These are phyloP conservation scores for Anthoptus insignis DNA, from an alignment of 2,888 invertebrate species.

Conservation along the genomic window DNA sequence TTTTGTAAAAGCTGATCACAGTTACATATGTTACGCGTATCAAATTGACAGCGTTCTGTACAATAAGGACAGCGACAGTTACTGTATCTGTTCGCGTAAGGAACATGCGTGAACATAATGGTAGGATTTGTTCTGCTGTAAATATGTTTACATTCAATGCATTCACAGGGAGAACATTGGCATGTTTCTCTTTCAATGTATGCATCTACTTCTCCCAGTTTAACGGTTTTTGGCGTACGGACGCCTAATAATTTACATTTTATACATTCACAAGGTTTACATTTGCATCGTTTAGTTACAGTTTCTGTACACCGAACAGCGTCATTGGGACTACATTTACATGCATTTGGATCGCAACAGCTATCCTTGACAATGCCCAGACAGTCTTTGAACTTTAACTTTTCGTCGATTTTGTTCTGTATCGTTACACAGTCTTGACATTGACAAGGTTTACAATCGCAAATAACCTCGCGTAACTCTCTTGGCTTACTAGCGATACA, in stretches of 20 bases:
- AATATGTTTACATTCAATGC: constrained; percentile 58
- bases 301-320: constrained; percentile 52
- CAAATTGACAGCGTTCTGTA: constrained; percentile 58
- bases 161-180: constrained; percentile 66
- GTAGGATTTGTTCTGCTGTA: constrained; percentile 49
- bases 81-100: constrained; percentile 56
- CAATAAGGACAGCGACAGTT: constrained; percentile 62
- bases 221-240: constrained; percentile 44
- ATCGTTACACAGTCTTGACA: constrained; percentile 55
- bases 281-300: constrained; percentile 53
- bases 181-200: constrained; percentile 53
- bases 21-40: constrained; percentile 56
- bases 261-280: constrained; percentile 60
- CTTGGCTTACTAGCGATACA: constrained; percentile 54
- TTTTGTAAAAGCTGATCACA: no score
- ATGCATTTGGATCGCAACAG: constrained; percentile 41
- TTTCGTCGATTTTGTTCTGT: constrained; percentile 25
- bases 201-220: constrained; percentile 57
- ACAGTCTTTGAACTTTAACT: constrained; percentile 45
- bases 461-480: constrained; percentile 44
- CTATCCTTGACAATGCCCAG: constrained; percentile 45
- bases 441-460: constrained; percentile 62
- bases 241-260: constrained; percentile 53
- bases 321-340: constrained; percentile 59
- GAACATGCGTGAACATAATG: constrained; percentile 59